Conservation (phyloP, 2,113 vertebrate species). For the Leptodactylus fuscus region DNA sequence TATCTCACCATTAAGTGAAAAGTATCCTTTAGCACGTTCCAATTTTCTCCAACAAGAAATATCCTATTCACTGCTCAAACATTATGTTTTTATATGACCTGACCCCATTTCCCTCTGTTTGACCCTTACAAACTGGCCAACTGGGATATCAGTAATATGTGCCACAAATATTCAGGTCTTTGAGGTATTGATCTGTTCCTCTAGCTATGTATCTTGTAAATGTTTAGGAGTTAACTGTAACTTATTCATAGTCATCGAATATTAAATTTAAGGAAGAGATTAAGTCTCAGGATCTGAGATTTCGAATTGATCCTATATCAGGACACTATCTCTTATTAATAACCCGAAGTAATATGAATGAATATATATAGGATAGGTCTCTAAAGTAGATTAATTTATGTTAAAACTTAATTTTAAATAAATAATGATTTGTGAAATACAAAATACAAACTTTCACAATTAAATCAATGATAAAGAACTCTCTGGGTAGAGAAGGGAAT, state of each 20-base stretch:
- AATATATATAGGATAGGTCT: too few relatives aligned
- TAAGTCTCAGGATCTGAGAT: too few relatives aligned
- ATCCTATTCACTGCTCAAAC: conserved; percentile 38
- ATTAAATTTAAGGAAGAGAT: not conserved
- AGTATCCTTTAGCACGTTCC: conserved; percentile 40
- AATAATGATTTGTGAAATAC: too few relatives aligned
- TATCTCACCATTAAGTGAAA: conserved; percentile 23
- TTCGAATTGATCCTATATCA: too few relatives aligned
- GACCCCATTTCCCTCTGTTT: conserved; percentile 49
- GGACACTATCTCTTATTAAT: too few relatives aligned
- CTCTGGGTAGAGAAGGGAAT: too few relatives aligned
- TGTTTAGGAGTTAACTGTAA: not conserved
- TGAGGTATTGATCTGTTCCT: not conserved
- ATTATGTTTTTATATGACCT: conserved; percentile 46
- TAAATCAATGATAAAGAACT: too few relatives aligned
- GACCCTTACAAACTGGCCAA: conserved; percentile 34
- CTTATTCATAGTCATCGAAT: not conserved
- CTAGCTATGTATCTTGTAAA: conserved; percentile 14
- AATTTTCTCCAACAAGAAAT: conserved; percentile 39
- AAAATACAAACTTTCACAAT: too few relatives aligned
- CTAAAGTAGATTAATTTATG: too few relatives aligned
- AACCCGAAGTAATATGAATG: too few relatives aligned
- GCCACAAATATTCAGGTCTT: not conserved
- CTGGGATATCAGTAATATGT: conserved; percentile 42
- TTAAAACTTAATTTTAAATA: too few relatives aligned